phyloP scores from a whole-genome alignment of 1,140 invertebrate genomes.

The Megalonaias nervosa region DNA sequence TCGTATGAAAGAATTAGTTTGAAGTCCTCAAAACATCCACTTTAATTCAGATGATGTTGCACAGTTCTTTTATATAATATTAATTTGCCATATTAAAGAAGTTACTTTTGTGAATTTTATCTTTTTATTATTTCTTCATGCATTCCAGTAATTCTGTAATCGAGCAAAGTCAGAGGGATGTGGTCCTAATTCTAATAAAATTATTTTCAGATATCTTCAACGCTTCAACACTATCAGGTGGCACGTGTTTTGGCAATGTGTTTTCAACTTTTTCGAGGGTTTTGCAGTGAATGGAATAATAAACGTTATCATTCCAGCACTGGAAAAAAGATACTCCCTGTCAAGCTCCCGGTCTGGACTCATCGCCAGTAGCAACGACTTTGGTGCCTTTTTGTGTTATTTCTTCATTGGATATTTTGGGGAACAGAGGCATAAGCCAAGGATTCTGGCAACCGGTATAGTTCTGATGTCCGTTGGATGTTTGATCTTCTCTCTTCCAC shows the following conservation, averaged over 20 bases:
- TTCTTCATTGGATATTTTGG: constrained; percentile 88
- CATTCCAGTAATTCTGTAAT: no score
- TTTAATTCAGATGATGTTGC: no score
- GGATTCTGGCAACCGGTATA: constrained; percentile 79
- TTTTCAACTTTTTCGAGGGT: constrained; percentile 72
- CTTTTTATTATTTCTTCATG: no score
- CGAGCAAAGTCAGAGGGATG: no score
- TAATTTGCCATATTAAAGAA: no score
- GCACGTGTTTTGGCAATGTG: constrained; percentile 49
- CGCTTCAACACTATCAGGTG: constrained; percentile 44
- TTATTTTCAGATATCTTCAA: constrained; percentile 39
- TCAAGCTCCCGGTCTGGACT: constrained; percentile 81
- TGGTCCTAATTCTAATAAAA: no score
- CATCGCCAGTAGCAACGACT: constrained; percentile 85
- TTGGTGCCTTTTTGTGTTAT: constrained; percentile 83
- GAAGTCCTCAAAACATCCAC: no score
- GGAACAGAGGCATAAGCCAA: constrained; percentile 84
- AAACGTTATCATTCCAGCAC: constrained; percentile 89
- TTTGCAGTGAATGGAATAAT: constrained; percentile 89
- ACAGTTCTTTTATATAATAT: no score
- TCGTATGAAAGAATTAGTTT: no score
- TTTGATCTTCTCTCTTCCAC: constrained; percentile 92
- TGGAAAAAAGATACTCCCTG: constrained; percentile 85
- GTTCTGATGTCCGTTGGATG: constrained; percentile 84
- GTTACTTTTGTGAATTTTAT: no score